These are phyloP conservation scores for Strix uralensis DNA, from an alignment of 2,113 vertebrate species.

Conservation along the genomic window DNA sequence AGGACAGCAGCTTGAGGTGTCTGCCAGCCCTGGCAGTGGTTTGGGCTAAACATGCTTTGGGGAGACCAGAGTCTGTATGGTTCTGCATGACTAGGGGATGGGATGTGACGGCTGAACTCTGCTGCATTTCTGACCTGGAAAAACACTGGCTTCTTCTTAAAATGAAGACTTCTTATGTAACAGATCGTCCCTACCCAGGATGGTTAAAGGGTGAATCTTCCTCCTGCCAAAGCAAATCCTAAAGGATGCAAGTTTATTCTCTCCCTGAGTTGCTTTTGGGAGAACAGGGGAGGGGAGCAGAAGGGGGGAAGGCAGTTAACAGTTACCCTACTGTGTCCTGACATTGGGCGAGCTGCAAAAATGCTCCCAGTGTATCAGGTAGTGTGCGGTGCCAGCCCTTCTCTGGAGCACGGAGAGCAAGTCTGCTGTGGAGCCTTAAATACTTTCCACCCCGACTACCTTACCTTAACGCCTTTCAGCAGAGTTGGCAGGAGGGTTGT, in stretches of 20 bases:
- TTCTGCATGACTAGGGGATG: neutral
- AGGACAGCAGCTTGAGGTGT: neutral
- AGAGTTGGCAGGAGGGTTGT: constrained; percentile 61
- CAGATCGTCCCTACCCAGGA: neutral
- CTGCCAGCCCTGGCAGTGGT: neutral
- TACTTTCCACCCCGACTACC: constrained; percentile 54
- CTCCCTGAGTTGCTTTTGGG: neutral
- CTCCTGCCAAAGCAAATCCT: neutral
- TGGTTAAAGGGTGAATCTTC: neutral
- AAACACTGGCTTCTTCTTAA: neutral
- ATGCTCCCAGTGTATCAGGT: constrained; percentile 59
- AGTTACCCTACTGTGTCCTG: constrained; percentile 54
- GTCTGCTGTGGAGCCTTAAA: constrained; percentile 56
- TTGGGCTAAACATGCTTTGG: neutral
- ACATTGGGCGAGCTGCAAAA: constrained; percentile 48
- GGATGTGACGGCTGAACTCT: neutral
- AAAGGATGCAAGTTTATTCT: constrained; percentile 6
- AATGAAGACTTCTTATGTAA: neutral
- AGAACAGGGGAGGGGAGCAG: constrained; percentile 10
- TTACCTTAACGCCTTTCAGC: constrained; percentile 57
- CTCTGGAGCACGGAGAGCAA: constrained; percentile 31
- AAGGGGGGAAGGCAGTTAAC: neutral
- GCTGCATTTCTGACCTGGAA: neutral
- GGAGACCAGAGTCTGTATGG: neutral
- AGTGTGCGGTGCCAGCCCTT: constrained; percentile 40